Percentiles rank a stretch among this genome's conserved stretches.
Conservation (phyloP, 2,797 vertebrate species). For the Pantherophis vulpinus region DNA sequence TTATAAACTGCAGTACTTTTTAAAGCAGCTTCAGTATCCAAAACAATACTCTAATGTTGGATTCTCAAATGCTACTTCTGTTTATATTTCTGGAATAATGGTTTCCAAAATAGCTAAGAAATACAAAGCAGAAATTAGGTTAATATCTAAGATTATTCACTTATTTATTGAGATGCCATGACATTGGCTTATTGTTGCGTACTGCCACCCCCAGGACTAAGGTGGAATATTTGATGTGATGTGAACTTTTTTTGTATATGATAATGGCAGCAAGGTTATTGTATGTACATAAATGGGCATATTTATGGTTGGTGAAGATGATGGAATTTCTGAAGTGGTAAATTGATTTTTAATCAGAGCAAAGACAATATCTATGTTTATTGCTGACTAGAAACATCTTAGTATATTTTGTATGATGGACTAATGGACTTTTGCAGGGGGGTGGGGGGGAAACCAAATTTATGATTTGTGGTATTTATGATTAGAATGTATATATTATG, state of each 20-base stretch:
- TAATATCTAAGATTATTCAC: slow-evolving; percentile 56
- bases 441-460: not conserved
- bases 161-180: not conserved
- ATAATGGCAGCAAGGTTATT: not conserved
- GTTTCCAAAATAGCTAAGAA: slow-evolving; percentile 55
- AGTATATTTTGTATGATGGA: not conserved
- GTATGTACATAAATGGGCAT: not conserved
- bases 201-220: not conserved
- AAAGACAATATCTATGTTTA: not conserved
- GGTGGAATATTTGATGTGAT: not conserved
- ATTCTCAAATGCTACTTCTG: slow-evolving; percentile 57
- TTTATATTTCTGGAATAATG: slow-evolving; percentile 59
- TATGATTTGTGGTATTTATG: not conserved
- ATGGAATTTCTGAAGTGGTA: not conserved
- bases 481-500: not conserved
- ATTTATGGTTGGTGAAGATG: not conserved
- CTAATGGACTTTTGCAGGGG: not conserved
- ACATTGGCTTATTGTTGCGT: not conserved
- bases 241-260: not conserved
- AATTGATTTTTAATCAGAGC: not conserved
- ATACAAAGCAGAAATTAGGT: slow-evolving; percentile 48
- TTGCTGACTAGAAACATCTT: not conserved
- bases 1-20: slow-evolving; percentile 54
- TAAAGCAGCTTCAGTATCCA: slow-evolving; percentile 64
- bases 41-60: slow-evolving; percentile 65